Conservation (phyloP, 2,113 vertebrate genomes). For the Crotalus tigris region DNA sequence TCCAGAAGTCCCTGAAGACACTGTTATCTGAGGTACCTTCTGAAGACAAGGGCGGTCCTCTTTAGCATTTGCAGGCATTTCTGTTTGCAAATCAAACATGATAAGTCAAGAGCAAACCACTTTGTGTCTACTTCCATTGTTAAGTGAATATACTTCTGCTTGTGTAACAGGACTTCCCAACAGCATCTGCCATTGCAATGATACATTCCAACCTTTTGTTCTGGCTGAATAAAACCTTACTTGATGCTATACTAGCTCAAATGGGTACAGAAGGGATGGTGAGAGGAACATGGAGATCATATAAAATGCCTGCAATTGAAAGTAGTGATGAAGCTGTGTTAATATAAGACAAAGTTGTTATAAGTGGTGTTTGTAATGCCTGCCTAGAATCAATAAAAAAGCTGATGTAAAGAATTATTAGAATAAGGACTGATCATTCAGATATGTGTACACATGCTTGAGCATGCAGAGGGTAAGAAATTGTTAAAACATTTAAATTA, state of each 20-base stretch:
- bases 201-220: not conserved
- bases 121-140: not conserved
- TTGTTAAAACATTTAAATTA: not conserved
- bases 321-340: not conserved
- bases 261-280: not conserved
- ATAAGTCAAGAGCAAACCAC: not conserved
- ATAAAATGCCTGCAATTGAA: not conserved
- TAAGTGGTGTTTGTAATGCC: not conserved
- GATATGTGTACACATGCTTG: not conserved
- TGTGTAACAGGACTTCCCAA: not conserved
- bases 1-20: slow-evolving; percentile 75
- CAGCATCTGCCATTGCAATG: not conserved
- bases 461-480: not conserved
- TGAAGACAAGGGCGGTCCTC: slow-evolving; percentile 87
- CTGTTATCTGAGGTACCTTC: slow-evolving; percentile 87
- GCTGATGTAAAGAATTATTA: not conserved
- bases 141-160: not conserved
- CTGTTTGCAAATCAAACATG: slow-evolving; percentile 74
- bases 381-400: not conserved
- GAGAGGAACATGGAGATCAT: not conserved
- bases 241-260: not conserved
- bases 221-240: not conserved
- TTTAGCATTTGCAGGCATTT: slow-evolving; percentile 95
- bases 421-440: not conserved
- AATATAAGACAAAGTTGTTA: not conserved